Base-by-base conservation (phyloP, 2,888 invertebrate species). In the Desoria tigrina region DNA sequence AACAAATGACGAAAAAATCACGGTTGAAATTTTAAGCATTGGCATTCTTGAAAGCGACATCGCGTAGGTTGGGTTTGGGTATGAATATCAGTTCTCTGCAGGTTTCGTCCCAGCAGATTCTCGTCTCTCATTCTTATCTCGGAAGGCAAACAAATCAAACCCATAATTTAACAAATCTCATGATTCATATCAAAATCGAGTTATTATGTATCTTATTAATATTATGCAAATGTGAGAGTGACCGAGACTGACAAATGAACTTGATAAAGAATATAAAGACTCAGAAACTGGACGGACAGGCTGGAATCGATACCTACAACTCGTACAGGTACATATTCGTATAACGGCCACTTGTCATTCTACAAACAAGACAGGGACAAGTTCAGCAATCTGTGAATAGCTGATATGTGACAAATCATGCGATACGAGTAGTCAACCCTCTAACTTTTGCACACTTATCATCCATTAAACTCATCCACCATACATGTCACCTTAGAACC, bases 321-420 rank as follows among this genome's bases (percentile, higher is more conserved):
- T 6, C 24, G 14, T 23, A 51, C 51, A 21, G 21, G 45, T 18
- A n/a, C 7, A 16, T 45, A n/a, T 39, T 23, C 21, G 56, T 23
- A 57, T 57, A 57, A 57, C 56, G 56, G 56, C 56, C 28, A 57
- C 37, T 42, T 57, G 56, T 55, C 55, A 55, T 55, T 55, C 37
- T 28, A 16, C 14, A 18, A 55, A 18, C 11, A n/a, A 32, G 37
- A 57, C 9, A 57, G 21, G 42, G 56, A 57, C 56, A 57, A 57
- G 56, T 57, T 57, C 24, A 37, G 39, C 56, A 39, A 45, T 45
- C 45, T 45, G 45, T 45, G 45, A 45, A 45, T 45, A 45, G 21
- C 45, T 45, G 45, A 45, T 45, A 45, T 45, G 45, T 45, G 45
- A 45, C 45, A 45, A 45, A 45, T 45, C 45, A 45, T 9, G 45